Base-by-base conservation (phyloP, 2,113 vertebrate genomes). In the Pseudois nayaur region DNA sequence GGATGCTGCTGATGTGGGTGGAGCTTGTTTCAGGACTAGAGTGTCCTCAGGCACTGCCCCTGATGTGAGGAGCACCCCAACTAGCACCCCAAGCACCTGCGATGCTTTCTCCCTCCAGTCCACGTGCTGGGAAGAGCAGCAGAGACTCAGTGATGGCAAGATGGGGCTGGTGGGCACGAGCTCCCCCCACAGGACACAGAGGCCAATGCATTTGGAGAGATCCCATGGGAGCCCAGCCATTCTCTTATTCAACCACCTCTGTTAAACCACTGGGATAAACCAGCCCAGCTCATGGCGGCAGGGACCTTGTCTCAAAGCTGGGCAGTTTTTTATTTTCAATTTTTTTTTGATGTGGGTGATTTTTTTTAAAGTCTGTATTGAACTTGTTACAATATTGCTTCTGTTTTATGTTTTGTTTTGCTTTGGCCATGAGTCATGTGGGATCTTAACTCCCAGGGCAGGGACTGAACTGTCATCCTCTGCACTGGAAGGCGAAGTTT, bases 181-280 rank as follows among this genome's bases (percentile, higher is more conserved):
- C 36, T 16, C 25, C 40, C 12, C 8, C 19, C 8, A 1, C 0
- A 14, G 59, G 31, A 33, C 16, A 50, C 50, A 14, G 40, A 62
- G 57, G 36, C 67, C 33, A 2, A 3, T 10, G 9, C 45, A 0
- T 23, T 4, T 25, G 19, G 2, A 14, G 13, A 29, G 57, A 54
- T 14, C 36, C 1, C 1, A 1, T 0, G 2, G 4, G 11, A 50
- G 19, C 13, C 25, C 43, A 12, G 8, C 1, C 43, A 3, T 40
- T 52, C 2, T 6, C 19, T 54, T 36, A n/a, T 23, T 54, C 31
- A 52, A 23, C 48, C 79, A n/a, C 48, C 1, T 33, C 48, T 54
- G 27, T 11, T 29, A 40, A 31, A 40, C 15, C 0, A 62, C 48
- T 12, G 15, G 45, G 36, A 19, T 23, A 33, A 25, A n/a, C 6